Evolutionary conservation across 2,888 invertebrate species (phyloP).

Genomic region (Chymomyza amoena): DNA sequence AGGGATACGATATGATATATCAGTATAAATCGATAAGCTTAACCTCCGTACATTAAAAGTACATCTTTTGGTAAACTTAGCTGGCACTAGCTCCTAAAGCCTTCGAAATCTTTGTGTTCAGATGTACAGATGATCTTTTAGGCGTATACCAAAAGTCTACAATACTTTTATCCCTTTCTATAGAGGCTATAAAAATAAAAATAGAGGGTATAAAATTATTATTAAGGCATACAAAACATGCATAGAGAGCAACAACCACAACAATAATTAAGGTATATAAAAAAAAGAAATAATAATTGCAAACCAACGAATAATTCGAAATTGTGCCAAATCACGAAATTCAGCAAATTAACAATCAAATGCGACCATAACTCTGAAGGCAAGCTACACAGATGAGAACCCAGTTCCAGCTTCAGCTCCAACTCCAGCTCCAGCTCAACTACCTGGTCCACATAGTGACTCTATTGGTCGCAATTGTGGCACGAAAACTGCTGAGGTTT

Average conservation of each 20-base stretch:
- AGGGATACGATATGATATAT: too few relatives aligned
- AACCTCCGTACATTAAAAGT: too few relatives aligned
- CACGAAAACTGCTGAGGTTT: slow-evolving; percentile 35
- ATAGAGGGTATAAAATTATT: neutral
- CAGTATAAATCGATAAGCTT: too few relatives aligned
- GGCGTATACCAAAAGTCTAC: too few relatives aligned
- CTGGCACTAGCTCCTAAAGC: too few relatives aligned
- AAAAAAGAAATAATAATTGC: slow-evolving; percentile 26
- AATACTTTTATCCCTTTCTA: too few relatives aligned
- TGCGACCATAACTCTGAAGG: slow-evolving; percentile 8
- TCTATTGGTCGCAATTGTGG: slow-evolving; percentile 36
- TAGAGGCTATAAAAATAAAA: neutral
- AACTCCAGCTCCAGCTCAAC: neutral
- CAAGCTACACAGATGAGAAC: slow-evolving; percentile 14
- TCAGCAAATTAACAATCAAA: slow-evolving; percentile 32
- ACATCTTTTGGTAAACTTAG: too few relatives aligned
- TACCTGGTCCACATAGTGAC: neutral
- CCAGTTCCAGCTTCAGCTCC: neutral
- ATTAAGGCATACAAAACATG: neutral
- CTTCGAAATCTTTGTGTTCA: too few relatives aligned
- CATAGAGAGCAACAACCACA: neutral
- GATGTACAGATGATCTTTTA: too few relatives aligned
- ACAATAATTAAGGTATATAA: too few relatives aligned
- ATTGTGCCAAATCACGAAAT: slow-evolving; percentile 29
- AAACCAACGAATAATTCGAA: slow-evolving; percentile 27